Evolutionary conservation across 2,113 vertebrate genomes (phyloP), one percentile per base, ranked within the genome.

Genomic region (Gobius niger): DNA sequence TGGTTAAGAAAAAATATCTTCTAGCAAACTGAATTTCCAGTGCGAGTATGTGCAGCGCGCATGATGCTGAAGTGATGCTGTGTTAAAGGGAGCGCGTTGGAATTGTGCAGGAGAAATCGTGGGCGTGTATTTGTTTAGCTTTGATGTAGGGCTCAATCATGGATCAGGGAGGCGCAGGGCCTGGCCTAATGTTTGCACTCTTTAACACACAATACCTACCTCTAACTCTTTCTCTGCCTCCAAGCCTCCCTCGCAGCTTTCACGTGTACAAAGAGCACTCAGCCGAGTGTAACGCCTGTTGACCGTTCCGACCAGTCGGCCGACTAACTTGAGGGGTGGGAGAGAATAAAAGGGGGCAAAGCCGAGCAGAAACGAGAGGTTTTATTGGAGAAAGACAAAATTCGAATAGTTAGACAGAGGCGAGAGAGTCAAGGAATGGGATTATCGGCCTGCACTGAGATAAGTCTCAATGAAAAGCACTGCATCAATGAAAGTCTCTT

Each of bases 251-350:
- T 83, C 77, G 53, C 75, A 14, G 70, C 89, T 78, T 75, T 81
- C 73, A 92, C 86, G 82, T 86, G 90, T 87, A 96, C 96, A 98
- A 95, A 95, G 92, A 89, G 72, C 87, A 84, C 75, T 90, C 93
- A 61, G 40, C 71, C 90, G 86, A 93, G 92, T 93, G 95, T 91
- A 92, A 95, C 94, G 85, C 75, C 87, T 94, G 92, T 93, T 95
- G 95, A 95, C 94, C 92, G 92, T 95, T 95, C 92, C 92, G 40
- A 90, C 83, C 87, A 88, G 85, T 80, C 82, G 81, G 68, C 46
- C 89, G 15, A 88, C 88, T 71, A 89, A 75, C 44, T 82, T 82
- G 82, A 70, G 83, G 66, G 90, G 91, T 91, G 90, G 84, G 90
- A 93, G 88, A 56, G 66, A 78, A 7, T 4, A 64, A 54, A 70